A percentile compares a stretch with the other conserved stretches of the same genome.
Evolutionary conservation across 2,113 vertebrate genomes (phyloP).

Genomic region (Micronycteris hirsuta): DNA sequence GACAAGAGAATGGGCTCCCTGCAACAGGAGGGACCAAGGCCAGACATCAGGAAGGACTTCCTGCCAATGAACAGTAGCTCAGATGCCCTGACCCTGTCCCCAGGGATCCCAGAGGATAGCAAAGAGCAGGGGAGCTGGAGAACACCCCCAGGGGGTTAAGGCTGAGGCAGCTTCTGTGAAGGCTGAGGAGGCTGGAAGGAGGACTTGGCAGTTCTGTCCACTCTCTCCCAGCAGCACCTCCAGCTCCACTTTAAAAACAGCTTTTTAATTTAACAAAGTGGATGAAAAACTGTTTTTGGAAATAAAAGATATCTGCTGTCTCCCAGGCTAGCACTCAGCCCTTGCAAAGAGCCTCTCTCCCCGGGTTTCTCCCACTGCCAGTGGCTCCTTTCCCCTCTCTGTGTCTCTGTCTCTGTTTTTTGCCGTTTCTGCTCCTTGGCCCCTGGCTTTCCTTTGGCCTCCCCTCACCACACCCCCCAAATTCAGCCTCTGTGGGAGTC

Average conservation of each 20-base stretch:
- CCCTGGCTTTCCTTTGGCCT: conserved; percentile 40
- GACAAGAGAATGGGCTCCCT: conserved; percentile 15
- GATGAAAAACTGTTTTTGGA: conserved; percentile 76
- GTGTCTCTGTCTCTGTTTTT: not conserved
- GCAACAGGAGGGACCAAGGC: conserved; percentile 54
- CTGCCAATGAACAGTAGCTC: conserved; percentile 72
- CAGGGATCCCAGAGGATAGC: conserved; percentile 18
- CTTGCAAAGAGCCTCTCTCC: conserved; percentile 58
- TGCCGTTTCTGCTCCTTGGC: not conserved
- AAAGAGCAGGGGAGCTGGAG: conserved; percentile 59
- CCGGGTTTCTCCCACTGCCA: not conserved
- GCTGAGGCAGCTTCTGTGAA: conserved; percentile 65
- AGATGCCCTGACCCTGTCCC: conserved; percentile 69
- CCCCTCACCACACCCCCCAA: not conserved
- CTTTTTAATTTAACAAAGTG: conserved; percentile 78
- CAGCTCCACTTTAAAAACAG: conserved; percentile 68
- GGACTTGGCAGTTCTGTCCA: conserved; percentile 59
- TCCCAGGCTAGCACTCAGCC: conserved; percentile 58
- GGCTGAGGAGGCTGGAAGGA: conserved; percentile 40
- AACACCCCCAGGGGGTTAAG: conserved; percentile 32
- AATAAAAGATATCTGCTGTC: conserved; percentile 70
- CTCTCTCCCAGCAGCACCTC: conserved; percentile 63
- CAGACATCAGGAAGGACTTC: conserved; percentile 67
- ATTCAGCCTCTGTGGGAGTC: not conserved
- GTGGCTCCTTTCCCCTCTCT: conserved; percentile 15